Evolutionary conservation across 2,888 invertebrate species (phyloP).

Genomic region (Cotesia congregata): DNA sequence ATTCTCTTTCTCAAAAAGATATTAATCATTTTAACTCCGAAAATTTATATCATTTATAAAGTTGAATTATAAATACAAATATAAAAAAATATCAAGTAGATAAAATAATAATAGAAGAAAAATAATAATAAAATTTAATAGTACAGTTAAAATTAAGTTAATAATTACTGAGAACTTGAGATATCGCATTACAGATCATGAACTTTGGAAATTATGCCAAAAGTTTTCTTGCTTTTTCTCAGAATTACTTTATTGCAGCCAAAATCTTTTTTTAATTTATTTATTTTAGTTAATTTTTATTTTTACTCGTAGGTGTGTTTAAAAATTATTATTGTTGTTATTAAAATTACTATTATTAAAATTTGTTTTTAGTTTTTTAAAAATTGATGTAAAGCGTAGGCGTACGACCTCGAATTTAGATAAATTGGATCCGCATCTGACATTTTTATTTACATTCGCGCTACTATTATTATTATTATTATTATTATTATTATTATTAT

Average conservation of each 20-base stretch:
- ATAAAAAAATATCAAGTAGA: background rate
- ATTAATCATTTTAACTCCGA: background rate
- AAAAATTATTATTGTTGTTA: background rate
- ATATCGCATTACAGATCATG: conserved; percentile 6
- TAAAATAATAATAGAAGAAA: too few relatives aligned
- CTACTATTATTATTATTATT: background rate
- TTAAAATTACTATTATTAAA: background rate
- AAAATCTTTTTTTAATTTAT: conserved; percentile 50
- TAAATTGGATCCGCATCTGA: background rate
- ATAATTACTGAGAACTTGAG: background rate
- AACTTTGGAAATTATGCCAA: conserved; percentile 43
- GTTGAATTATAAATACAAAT: background rate
- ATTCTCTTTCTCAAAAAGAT: background rate
- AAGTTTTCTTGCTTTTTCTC: conserved; percentile 47
- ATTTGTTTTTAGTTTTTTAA: background rate
- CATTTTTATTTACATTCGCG: background rate
- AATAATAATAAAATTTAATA: too few relatives aligned
- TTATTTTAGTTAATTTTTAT: conserved; percentile 49
- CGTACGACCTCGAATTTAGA: conserved; percentile 11
- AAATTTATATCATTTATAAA: background rate
- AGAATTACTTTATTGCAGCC: conserved; percentile 47
- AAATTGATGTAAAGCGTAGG: background rate
- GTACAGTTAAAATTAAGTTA: background rate
- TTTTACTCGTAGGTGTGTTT: conserved; percentile 39
- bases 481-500: background rate